Base-by-base conservation (phyloP, 2,797 vertebrate species). In the Taenioides sp. region DNA sequence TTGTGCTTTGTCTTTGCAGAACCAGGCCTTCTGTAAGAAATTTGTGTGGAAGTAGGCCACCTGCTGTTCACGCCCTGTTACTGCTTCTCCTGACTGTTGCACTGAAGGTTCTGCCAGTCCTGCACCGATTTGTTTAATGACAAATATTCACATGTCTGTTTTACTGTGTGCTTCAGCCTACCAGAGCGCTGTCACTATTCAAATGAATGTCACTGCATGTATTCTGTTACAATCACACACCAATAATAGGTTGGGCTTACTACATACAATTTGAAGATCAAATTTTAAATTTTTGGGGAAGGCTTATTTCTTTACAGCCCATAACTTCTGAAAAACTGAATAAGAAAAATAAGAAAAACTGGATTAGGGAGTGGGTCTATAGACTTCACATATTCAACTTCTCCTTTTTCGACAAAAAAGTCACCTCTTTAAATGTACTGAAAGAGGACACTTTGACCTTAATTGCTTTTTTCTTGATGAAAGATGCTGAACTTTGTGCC, bases 21-120 rank as follows among this genome's bases (percentile, higher is more conserved):
- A 93, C 28, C 40, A 83, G 55, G 84, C 78, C 72, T 91, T 92
- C 84, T 96, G 94, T 85, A 80, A 88, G 87, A 88, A 89, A 40
- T 91, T 86, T 2, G 57, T 87, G 37, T 94, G 94, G 94, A 80
- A 72, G 3, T 92, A 84, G 75, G 70, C 58, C 14, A 20, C 75
- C 12, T 79, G 60, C 7, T 55, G 69, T 55, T 62, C 34, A 63
- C 17, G 47, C 18, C 1, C 47, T 77, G 72, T 12, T 5, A 4
- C 20, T 22, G 52, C 52, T 52, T 50, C 54, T 58, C 22, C 55
- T 57, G 10, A 58, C 63, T 73, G 65, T 63, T 77, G 20, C 65
- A 58, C 47, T 61, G 22, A 60, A 31, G 68, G 75, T 78, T 57
- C 27, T 68, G 80, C 71, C 80, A 55, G 27, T 73, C 77, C 69